Evolutionary conservation across 2,113 vertebrate genomes (phyloP).

Genomic region (Barnardius zonarius): DNA sequence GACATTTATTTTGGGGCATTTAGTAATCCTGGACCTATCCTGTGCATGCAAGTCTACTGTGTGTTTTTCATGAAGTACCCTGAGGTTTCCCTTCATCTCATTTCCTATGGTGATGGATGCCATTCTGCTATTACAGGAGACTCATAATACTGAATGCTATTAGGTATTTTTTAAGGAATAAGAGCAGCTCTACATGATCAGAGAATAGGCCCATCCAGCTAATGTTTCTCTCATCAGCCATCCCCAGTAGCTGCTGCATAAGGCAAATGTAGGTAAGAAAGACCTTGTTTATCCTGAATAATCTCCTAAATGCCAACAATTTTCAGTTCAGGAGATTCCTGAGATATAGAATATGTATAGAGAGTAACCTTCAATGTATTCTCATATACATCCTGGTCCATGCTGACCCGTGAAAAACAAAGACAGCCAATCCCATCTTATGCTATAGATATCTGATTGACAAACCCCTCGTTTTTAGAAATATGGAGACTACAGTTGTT

Average conservation of each 20-base stretch:
- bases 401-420: background rate
- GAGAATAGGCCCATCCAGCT: background rate
- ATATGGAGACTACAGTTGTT: background rate
- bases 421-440: background rate
- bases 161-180: background rate
- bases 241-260: background rate
- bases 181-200: background rate
- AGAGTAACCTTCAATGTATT: background rate
- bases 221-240: background rate
- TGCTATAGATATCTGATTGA: too few relatives aligned
- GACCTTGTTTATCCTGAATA: background rate
- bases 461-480: background rate
- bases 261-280: background rate
- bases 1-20: background rate
- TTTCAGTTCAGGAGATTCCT: background rate
- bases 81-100: background rate
- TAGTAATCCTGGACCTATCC: background rate
- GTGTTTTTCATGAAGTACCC: background rate
- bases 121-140: background rate
- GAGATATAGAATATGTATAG: background rate
- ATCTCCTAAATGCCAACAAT: background rate
- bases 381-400: background rate
- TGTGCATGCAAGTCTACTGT: background rate
- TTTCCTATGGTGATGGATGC: background rate
- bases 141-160: background rate